Evolutionary conservation across 64 coral and sea anemone species (phyloP), one percentile per base, ranked within the genome.

Genomic region (Astreopora myriophthalma): DNA sequence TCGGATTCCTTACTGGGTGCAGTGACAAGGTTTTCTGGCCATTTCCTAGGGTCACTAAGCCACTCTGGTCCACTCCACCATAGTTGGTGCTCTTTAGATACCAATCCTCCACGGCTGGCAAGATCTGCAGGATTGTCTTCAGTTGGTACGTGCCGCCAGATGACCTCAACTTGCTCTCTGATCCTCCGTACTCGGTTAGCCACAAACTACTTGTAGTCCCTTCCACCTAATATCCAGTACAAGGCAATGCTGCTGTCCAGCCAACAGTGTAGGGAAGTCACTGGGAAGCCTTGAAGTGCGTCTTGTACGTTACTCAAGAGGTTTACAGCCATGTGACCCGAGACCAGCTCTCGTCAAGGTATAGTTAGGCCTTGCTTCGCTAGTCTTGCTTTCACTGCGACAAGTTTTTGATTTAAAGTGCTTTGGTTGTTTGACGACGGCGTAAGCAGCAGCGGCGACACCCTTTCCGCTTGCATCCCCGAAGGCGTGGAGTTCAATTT

Each of bases 151-250:
- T 94, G 69, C 36, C 87, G 71, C 92, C 92, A 94, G 22, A 57
- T 73, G 51, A 94, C 74, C 68, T 44, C 70, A 11, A 32, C 32
- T 42, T 94, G 70, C 19, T 61, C 70, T 30, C 74, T 88, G 14
- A 94, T 85, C 69, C 89, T 89, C 8, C 30, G 61, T 34, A 89
- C 92, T 84, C 85, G 52, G 85, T 94, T 94, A 39, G 92, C 69
- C 1, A 94, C 92, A 30, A 94, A 94, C n/a, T 94, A 52, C 61
- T 94, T 94, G 86, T 94, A 80, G 39, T 26, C 34, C 16, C 91
- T 84, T 32, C 12, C 27, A 30, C 85, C 75, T 1, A 79, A 44
- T 34, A 94, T 84, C 92, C 92, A 94, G 19, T 94, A 38, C 25
- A 94, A 51, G 12, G 86, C 92, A 16, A 94, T 86, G 1, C 69